These are phyloP conservation scores for Sebastes vulpes DNA, from an alignment of 2,797 vertebrate species.

Conservation along the genomic window DNA sequence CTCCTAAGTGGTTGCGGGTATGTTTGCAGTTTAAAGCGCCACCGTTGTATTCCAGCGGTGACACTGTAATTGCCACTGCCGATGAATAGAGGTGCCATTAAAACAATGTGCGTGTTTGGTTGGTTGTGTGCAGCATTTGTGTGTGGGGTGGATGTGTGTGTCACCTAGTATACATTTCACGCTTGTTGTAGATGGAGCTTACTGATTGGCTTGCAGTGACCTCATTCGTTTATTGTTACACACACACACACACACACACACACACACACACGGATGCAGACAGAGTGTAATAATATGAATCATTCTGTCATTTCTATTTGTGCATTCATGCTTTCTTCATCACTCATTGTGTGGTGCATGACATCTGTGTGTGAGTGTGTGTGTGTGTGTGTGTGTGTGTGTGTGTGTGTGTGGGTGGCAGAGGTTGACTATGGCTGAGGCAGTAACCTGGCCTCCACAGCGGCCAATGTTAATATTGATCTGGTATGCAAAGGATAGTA, in stretches of 20 bases:
- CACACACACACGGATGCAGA: not conserved
- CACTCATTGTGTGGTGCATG: not conserved
- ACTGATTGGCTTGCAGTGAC: conserved; percentile 68
- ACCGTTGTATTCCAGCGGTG: not conserved
- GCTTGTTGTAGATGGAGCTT: conserved; percentile 27
- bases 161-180: conserved; percentile 55
- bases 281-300: conserved; percentile 32
- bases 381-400: not conserved
- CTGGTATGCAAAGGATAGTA: conserved; percentile 40
- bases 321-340: conserved; percentile 24
- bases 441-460: conserved; percentile 41
- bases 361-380: not conserved
- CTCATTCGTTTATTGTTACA: conserved; percentile 60
- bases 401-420: not conserved
- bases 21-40: conserved; percentile 12
- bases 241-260: not conserved
- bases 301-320: conserved; percentile 39
- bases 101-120: not conserved
- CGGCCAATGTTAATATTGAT: conserved; percentile 54
- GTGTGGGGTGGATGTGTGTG: not conserved
- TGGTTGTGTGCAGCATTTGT: not conserved
- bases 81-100: conserved; percentile 9
- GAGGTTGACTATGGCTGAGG: not conserved
- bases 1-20: conserved; percentile 15
- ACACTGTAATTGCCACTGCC: conserved; percentile 22